phyloP scores from a whole-genome alignment of 2,797 vertebrate genomes.

The Paguma larvata region DNA sequence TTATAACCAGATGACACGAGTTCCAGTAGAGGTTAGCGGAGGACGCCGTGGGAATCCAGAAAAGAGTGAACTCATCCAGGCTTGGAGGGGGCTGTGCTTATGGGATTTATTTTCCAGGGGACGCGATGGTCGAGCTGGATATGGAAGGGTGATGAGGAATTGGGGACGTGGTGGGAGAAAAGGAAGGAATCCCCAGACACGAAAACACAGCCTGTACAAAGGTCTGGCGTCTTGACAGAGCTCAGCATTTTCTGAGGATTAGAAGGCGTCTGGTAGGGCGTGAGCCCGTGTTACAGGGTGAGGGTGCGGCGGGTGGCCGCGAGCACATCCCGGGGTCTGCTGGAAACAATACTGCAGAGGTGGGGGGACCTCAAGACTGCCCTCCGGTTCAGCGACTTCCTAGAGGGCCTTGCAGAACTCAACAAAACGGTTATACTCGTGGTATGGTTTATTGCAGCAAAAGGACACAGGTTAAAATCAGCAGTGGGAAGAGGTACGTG shows the following conservation, averaged over 20 bases:
- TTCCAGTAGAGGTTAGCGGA: neutral
- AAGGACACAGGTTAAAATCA: neutral
- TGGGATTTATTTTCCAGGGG: neutral
- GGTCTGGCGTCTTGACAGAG: neutral
- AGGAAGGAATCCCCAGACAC: neutral
- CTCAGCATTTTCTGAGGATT: neutral
- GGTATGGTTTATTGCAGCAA: neutral
- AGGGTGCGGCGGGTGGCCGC: neutral
- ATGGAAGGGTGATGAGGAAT: neutral
- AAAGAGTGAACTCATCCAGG: neutral
- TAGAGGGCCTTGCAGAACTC: neutral
- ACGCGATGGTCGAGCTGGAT: neutral
- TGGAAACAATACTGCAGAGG: neutral
- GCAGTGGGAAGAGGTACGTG: neutral
- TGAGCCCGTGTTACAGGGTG: fast-evolving
- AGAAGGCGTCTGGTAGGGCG: neutral
- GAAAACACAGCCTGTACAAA: neutral
- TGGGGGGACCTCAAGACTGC: neutral
- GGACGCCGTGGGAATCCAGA: neutral
- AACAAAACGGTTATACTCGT: neutral
- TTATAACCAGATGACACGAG: neutral
- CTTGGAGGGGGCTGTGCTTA: neutral
- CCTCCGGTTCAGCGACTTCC: neutral
- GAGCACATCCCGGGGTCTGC: neutral
- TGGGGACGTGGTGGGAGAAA: neutral